Percentiles rank a stretch among this genome's conserved stretches.
phyloP scores from a whole-genome alignment of 2,797 vertebrate genomes.

The Cynodonichthys magdalenae region DNA sequence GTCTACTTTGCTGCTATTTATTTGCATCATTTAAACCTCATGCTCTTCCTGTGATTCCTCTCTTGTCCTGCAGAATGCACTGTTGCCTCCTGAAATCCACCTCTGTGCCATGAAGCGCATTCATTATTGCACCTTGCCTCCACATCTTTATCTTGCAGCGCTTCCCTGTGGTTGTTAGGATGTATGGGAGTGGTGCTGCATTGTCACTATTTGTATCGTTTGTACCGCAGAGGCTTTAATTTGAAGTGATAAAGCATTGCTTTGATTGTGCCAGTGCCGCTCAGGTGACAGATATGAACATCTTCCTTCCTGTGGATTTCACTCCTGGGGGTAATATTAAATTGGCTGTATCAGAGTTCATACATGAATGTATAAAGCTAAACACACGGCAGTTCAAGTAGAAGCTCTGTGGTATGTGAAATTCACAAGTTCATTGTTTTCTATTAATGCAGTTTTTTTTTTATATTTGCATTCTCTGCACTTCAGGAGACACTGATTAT shows the following conservation, averaged over 20 bases:
- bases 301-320: constrained; percentile 42
- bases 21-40: no score
- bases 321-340: constrained; percentile 47
- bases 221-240: constrained; percentile 48
- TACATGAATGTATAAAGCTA: constrained; percentile 54
- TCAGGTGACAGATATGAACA: constrained; percentile 55
- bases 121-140: constrained; percentile 48
- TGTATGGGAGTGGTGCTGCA: constrained; percentile 43
- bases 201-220: constrained; percentile 53
- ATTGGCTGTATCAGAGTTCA: constrained; percentile 53
- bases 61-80: constrained; percentile 65
- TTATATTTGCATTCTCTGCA: constrained; percentile 16
- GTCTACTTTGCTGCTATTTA: no score
- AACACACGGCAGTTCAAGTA: constrained; percentile 21
- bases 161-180: constrained; percentile 53
- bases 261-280: constrained; percentile 33
- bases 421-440: constrained; percentile 40
- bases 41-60: constrained; percentile 13
- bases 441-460: constrained; percentile 24
- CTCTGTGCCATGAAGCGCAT: constrained; percentile 31
- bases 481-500: constrained; percentile 19
- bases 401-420: constrained; percentile 33
- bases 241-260: constrained; percentile 53
- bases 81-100: constrained; percentile 66
- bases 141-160: constrained; percentile 44